These are phyloP conservation scores for Ptychadena robeensis DNA, from an alignment of 2,797 vertebrate species.

Conservation along the genomic window DNA sequence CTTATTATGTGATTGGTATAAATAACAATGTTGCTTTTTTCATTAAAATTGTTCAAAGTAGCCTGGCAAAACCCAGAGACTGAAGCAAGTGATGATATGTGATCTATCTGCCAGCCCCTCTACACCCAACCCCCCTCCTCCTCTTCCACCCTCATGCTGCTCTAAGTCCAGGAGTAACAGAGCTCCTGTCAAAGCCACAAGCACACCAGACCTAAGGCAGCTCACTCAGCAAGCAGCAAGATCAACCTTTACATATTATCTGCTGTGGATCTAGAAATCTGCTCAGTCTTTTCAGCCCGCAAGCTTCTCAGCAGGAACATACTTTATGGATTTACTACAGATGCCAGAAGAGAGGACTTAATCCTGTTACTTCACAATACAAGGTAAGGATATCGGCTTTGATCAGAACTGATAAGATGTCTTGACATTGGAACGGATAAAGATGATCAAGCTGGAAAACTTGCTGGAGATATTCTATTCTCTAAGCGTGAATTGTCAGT, in stretches of 20 bases:
- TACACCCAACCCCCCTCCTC: conserved; percentile 29
- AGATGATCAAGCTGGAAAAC: background rate
- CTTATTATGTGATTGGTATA: background rate
- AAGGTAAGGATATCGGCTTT: conserved; percentile 31
- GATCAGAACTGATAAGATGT: background rate
- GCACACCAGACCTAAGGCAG: background rate
- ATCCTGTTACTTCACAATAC: background rate
- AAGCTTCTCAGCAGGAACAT: background rate
- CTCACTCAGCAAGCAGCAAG: background rate
- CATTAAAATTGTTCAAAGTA: background rate
- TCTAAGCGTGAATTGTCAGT: too few species aligned
- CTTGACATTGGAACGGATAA: background rate
- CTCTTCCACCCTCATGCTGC: conserved; percentile 10
- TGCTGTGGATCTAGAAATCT: conserved; percentile 2
- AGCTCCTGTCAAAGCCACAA: conserved; percentile 47
- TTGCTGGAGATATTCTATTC: background rate
- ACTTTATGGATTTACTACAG: conserved; percentile 33
- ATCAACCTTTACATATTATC: background rate
- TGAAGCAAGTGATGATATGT: conserved; percentile 42
- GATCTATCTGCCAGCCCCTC: conserved; percentile 39
- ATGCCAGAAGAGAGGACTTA: conserved; percentile 26
- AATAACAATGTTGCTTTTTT: background rate
- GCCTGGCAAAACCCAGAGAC: background rate
- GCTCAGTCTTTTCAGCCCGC: background rate
- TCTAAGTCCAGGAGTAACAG: conserved; percentile 3